Percentiles rank a stretch among this genome's conserved stretches.
Evolutionary conservation across 1,140 invertebrate genomes (phyloP).

Genomic region (Lordiphosa collinella): DNA sequence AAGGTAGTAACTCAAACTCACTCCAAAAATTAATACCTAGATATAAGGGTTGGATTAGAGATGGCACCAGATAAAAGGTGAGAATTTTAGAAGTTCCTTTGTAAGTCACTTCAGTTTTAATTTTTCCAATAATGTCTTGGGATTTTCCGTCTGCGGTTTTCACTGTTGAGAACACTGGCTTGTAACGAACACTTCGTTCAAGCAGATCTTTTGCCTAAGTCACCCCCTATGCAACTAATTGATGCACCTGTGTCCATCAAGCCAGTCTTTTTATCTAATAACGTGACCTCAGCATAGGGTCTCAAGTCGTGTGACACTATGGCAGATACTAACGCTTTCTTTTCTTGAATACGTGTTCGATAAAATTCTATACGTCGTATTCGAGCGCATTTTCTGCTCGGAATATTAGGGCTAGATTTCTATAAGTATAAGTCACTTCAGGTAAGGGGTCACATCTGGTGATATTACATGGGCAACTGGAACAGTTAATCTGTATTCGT

Average conservation of each 20-base stretch:
- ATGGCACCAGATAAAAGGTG: not conserved
- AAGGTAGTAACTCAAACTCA: not conserved
- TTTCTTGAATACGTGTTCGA: not conserved
- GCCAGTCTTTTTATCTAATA: not conserved
- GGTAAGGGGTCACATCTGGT: not conserved
- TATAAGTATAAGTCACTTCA: not conserved
- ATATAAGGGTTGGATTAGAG: not conserved
- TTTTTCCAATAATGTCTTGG: not conserved
- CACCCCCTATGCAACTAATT: too few species aligned
- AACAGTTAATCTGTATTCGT: constrained; percentile 4
- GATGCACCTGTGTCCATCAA: too few species aligned
- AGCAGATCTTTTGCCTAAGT: not conserved
- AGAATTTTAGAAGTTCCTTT: not conserved
- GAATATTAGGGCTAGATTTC: not conserved
- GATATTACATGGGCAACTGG: not conserved
- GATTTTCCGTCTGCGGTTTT: not conserved
- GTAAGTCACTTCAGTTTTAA: not conserved
- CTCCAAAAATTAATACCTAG: not conserved
- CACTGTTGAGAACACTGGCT: not conserved
- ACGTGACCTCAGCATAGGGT: not conserved
- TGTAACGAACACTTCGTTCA: not conserved
- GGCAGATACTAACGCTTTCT: not conserved
- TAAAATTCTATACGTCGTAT: not conserved
- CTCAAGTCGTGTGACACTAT: not conserved
- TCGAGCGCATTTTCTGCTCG: not conserved